These are phyloP conservation scores for Cephus spinipes DNA, from an alignment of 2,888 invertebrate genomes.

Conservation along the genomic window DNA sequence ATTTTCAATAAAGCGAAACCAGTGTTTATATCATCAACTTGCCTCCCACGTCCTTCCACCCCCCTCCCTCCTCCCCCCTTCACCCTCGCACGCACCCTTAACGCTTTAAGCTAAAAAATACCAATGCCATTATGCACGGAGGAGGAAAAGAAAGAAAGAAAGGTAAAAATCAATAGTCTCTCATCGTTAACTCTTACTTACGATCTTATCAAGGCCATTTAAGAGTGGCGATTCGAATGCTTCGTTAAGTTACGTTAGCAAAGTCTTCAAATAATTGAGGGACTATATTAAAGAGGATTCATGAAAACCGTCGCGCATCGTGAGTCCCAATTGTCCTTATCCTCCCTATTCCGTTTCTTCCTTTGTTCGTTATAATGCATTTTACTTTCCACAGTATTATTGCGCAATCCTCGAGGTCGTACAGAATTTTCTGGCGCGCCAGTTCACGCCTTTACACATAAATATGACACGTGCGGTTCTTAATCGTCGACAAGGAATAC, in stretches of 20 bases:
- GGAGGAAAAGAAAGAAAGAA: too few species aligned
- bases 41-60: neutral
- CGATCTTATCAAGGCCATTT: conserved; percentile 46
- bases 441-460: too few species aligned
- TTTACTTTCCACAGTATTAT: too few species aligned
- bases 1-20: conserved; percentile 39
- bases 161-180: conserved; percentile 28
- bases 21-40: conserved; percentile 26
- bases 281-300: neutral
- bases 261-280: neutral
- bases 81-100: neutral
- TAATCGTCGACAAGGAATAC: too few species aligned
- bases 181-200: conserved; percentile 28
- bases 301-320: too few species aligned
- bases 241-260: neutral
- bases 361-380: neutral
- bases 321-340: neutral
- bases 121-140: conserved; percentile 20
- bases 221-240: conserved; percentile 36
- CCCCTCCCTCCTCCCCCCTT: neutral
- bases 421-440: too few species aligned
- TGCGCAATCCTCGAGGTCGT: too few species aligned
- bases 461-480: too few species aligned
- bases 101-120: conserved; percentile 29
- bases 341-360: neutral